Evolutionary conservation across 2,888 invertebrate genomes (phyloP).

Genomic region (Pyrocoelia pectoralis): DNA sequence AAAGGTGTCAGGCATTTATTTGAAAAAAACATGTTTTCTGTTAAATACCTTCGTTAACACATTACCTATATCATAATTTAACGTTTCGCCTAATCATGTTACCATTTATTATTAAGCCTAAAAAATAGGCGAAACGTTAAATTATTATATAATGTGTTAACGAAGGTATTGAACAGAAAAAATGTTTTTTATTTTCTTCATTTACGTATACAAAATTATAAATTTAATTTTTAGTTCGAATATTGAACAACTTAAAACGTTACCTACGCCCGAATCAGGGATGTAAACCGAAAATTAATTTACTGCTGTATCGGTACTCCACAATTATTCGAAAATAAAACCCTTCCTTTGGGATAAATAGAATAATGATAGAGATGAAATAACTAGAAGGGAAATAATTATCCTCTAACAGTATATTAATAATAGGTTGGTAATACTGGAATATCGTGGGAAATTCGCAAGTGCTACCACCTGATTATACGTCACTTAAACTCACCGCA

Average conservation of each 20-base stretch:
- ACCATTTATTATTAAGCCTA: too few relatives aligned
- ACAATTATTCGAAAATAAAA: slow-evolving; percentile 40
- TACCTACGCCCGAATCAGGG: not conserved
- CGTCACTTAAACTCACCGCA: slow-evolving; percentile 56
- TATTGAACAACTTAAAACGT: not conserved
- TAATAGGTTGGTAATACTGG: slow-evolving; percentile 57
- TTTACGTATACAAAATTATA: too few relatives aligned
- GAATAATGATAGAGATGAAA: slow-evolving; percentile 42
- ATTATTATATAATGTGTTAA: too few relatives aligned
- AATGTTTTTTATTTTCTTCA: too few relatives aligned
- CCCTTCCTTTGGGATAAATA: slow-evolving; percentile 34
- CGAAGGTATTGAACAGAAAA: too few relatives aligned
- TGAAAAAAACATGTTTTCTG: too few relatives aligned
- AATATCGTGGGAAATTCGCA: slow-evolving; percentile 60
- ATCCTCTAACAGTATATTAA: slow-evolving; percentile 59
- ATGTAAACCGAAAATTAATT: slow-evolving; percentile 11
- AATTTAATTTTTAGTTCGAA: too few relatives aligned
- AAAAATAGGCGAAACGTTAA: too few relatives aligned
- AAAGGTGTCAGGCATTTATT: too few relatives aligned
- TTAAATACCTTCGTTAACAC: too few relatives aligned
- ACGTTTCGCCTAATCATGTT: too few relatives aligned
- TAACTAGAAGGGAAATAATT: slow-evolving; percentile 53
- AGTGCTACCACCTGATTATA: slow-evolving; percentile 61
- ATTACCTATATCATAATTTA: too few relatives aligned
- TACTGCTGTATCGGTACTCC: slow-evolving; percentile 20